These are phyloP conservation scores for Elysia crispata DNA, from an alignment of 2,888 invertebrate genomes.

Conservation along the genomic window DNA sequence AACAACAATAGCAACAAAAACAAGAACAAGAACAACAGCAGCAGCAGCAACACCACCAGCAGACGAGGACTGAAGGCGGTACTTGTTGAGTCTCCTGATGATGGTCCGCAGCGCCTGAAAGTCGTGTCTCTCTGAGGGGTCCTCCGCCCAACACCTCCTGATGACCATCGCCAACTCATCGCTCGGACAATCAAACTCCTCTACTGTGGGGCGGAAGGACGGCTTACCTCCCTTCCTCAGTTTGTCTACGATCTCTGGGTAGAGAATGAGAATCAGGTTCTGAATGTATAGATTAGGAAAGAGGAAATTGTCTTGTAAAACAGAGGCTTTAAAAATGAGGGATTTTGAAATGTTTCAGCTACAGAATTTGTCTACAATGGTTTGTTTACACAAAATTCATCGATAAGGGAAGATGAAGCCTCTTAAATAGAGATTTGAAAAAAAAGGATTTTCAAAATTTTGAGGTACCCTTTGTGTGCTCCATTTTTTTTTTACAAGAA, in stretches of 20 bases:
- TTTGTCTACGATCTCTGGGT: constrained; percentile 87
- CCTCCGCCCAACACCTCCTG: constrained; percentile 95
- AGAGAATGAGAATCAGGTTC: too few relatives aligned
- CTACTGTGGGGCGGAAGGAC: constrained; percentile 87
- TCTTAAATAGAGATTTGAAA: too few relatives aligned
- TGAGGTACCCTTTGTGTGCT: too few relatives aligned
- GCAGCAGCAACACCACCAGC: not conserved
- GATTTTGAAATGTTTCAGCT: too few relatives aligned
- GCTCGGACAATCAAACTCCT: constrained; percentile 82
- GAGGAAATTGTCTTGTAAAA: too few relatives aligned
- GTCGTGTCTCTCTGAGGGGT: constrained; percentile 92
- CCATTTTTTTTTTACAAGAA: too few relatives aligned
- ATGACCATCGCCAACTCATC: constrained; percentile 88
- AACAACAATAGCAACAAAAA: not conserved
- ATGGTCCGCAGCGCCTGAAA: constrained; percentile 92
- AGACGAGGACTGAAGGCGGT: constrained; percentile 59
- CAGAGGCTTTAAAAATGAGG: too few relatives aligned
- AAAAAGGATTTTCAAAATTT: too few relatives aligned
- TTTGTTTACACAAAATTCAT: too few relatives aligned
- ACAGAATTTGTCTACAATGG: too few relatives aligned
- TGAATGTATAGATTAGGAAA: too few relatives aligned
- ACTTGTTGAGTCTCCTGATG: constrained; percentile 96
- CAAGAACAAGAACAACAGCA: constrained; percentile 1
- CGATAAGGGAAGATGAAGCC: too few relatives aligned
- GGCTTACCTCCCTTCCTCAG: constrained; percentile 83